Evolutionary conservation across 2,113 vertebrate species (phyloP).

Genomic region (Elachura formosa): DNA sequence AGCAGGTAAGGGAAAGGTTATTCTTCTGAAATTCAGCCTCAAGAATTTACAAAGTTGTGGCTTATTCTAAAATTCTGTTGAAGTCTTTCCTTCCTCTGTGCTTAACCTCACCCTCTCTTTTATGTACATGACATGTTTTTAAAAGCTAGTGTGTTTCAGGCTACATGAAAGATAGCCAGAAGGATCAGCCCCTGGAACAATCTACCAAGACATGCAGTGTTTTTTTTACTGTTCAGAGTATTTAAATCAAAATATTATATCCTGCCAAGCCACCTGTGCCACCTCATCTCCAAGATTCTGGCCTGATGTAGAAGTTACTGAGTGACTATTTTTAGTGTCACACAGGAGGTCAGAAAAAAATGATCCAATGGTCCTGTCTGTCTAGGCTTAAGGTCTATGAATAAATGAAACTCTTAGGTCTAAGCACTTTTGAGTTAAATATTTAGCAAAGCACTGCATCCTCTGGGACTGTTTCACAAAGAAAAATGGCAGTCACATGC

Average conservation of each 20-base stretch:
- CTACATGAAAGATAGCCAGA: background rate
- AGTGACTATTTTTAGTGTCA: background rate
- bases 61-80: background rate
- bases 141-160: background rate
- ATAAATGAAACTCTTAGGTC: constrained; percentile 18
- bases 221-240: background rate
- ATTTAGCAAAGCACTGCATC: background rate
- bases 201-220: background rate
- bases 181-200: background rate
- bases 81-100: background rate
- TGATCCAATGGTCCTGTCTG: background rate
- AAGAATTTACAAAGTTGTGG: background rate
- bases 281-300: background rate
- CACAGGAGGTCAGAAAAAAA: background rate
- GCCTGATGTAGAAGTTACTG: background rate
- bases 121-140: background rate
- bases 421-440: constrained; percentile 30
- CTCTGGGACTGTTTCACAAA: background rate
- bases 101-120: background rate
- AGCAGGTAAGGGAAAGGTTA: background rate
- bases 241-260: background rate
- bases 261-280: background rate
- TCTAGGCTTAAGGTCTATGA: background rate
- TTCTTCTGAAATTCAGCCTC: background rate
- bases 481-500: background rate